Evolutionary conservation across 2,888 invertebrate genomes (phyloP), one percentile per base, ranked within the genome.

Genomic region (Drosophila imparisetae): DNA sequence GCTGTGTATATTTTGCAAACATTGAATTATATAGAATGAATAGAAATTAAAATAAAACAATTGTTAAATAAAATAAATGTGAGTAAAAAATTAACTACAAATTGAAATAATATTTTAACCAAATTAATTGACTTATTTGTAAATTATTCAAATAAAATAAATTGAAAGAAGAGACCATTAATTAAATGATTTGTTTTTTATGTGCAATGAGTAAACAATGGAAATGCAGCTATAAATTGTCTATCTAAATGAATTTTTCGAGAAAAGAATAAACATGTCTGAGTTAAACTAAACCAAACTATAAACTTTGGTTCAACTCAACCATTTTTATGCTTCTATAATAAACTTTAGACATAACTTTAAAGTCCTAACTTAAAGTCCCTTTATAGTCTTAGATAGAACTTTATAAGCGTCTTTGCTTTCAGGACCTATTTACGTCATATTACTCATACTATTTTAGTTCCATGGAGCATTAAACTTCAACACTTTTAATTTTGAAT

Each of bases 1-100:
- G 90, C 97, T 97, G 87, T 24, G 71, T 7, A 21, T 15, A 18
- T 49, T 18, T 49, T 48, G 45, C 13, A 48, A 8, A 18, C 8
- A 29, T 49, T 49, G 7, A 27, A 18, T 49, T 18, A 27, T 29
- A 3, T 2, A 11, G 13, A 45, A 45, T 13, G 8, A 45, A 5
- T 21, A 4, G 0, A 21, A 21, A 30, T 21, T 13, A 0, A 30
- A 21, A 13, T 32, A 32, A 15, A 52, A 21, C 13, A 29, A 52
- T 24, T 15, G 15, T 21, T 21, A 24, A 24, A 30, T 32, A 8
- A n/a, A n/a, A 30, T 29, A 7, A 30, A 50, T 50, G 11, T 13
- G 2, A n/a, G 5, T 18, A 49, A 11, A 10, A 27, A 18, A 18
- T 29, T 0, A 18, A 11, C 29, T 45, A 15, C 45, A 45, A 15